Evolutionary conservation across 2,113 vertebrate species (phyloP).

Genomic region (Melospiza melodia): DNA sequence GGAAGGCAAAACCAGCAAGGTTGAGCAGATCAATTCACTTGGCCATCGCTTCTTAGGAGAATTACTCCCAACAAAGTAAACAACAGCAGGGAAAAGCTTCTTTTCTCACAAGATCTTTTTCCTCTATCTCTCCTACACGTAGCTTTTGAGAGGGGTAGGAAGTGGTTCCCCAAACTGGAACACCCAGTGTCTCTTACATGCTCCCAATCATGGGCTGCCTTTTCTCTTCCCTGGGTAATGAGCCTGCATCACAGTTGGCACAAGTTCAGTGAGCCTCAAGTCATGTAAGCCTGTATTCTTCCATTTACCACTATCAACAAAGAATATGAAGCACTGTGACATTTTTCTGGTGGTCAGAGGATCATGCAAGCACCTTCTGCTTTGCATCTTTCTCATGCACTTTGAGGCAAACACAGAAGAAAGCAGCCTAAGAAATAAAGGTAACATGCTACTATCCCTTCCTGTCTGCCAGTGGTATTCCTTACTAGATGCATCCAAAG

Average conservation of each 20-base stretch:
- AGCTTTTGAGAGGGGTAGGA: background rate
- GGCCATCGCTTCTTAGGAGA: background rate
- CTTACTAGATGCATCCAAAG: background rate
- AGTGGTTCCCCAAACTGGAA: background rate
- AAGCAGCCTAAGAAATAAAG: background rate
- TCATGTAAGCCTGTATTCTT: background rate
- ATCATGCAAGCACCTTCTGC: background rate
- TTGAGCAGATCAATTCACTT: rapidly evolving
- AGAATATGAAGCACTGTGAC: background rate
- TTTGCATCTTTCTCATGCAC: background rate
- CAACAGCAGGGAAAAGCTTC: background rate
- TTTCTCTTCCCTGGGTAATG: background rate
- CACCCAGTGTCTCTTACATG: background rate
- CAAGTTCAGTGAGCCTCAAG: background rate
- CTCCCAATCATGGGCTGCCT: background rate
- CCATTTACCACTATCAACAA: background rate
- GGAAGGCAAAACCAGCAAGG: background rate
- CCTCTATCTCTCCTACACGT: background rate
- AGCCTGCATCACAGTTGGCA: background rate
- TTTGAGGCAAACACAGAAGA: background rate
- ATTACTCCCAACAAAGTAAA: background rate
- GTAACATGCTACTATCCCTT: background rate
- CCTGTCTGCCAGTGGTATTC: background rate
- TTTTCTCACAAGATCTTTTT: background rate
- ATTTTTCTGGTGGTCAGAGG: background rate